Evolutionary conservation across 2,113 vertebrate species (phyloP).

Genomic region (Pedetes capensis): DNA sequence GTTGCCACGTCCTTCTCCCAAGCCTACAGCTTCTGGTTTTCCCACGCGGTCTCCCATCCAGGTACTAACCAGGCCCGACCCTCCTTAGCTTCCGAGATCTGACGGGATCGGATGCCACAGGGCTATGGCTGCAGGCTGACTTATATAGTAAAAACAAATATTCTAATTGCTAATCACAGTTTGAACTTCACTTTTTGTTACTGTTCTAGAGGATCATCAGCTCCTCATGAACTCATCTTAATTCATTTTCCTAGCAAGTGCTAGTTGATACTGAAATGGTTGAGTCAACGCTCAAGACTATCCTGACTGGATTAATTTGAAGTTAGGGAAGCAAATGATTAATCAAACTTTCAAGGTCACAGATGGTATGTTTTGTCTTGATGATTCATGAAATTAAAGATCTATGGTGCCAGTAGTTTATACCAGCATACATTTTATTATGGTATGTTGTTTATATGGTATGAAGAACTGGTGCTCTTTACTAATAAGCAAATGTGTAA

Average conservation of each 20-base stretch:
- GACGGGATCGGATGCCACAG: too few relatives aligned
- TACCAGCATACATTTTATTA: background rate
- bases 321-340: background rate
- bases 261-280: background rate
- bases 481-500: background rate
- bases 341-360: background rate
- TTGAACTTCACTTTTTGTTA: background rate
- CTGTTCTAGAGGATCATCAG: background rate
- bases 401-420: background rate
- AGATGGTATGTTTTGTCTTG: background rate
- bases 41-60: too few relatives aligned
- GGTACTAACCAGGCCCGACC: too few relatives aligned
- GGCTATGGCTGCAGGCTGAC: too few relatives aligned
- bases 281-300: background rate
- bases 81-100: too few relatives aligned
- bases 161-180: background rate
- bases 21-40: too few relatives aligned
- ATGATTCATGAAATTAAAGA: background rate
- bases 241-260: background rate
- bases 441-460: background rate
- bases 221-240: background rate
- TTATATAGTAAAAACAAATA: background rate
- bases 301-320: background rate
- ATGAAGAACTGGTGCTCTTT: background rate
- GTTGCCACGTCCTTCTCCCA: too few relatives aligned